Percentiles rank a stretch among this genome's conserved stretches.
These are phyloP conservation scores for Rhinatrema bivittatum DNA, from an alignment of 2,797 vertebrate genomes.

Conservation along the genomic window DNA sequence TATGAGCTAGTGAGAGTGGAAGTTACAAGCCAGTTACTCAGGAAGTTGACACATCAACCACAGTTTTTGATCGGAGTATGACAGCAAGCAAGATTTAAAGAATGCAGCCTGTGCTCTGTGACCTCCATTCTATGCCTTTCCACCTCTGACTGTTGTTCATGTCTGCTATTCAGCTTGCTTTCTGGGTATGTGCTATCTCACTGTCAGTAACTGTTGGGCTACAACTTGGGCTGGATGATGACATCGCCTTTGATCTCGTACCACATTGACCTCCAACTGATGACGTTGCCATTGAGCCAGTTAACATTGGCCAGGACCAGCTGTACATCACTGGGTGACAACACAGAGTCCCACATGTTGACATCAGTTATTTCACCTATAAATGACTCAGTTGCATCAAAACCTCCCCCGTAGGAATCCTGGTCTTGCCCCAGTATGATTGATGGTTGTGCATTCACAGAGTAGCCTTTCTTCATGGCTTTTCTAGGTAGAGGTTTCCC, in stretches of 20 bases:
- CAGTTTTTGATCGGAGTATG: too few relatives aligned
- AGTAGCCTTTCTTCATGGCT: neutral
- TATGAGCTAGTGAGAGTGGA: too few relatives aligned
- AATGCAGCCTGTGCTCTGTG: neutral
- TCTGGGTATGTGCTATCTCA: too few relatives aligned
- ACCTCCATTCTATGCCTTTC: neutral
- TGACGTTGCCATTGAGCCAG: slow-evolving; percentile 9
- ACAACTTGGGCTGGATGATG: neutral
- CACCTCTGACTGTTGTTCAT: too few relatives aligned
- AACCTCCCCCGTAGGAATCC: slow-evolving; percentile 7
- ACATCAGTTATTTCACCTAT: slow-evolving; percentile 33
- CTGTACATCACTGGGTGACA: slow-evolving; percentile 19
- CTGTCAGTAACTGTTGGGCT: neutral
- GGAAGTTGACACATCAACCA: too few relatives aligned
- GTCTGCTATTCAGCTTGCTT: too few relatives aligned
- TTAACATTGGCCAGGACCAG: neutral
- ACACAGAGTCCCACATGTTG: slow-evolving; percentile 35
- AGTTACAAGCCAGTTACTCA: too few relatives aligned
- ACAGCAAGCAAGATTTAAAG: too few relatives aligned
- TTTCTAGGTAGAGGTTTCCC: slow-evolving; percentile 26
- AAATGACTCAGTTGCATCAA: slow-evolving; percentile 16
- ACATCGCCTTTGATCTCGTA: slow-evolving; percentile 3
- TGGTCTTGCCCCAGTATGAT: slow-evolving; percentile 30
- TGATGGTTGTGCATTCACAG: neutral
- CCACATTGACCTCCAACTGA: slow-evolving; percentile 16